These are phyloP conservation scores for Heteromyza rotundicornis DNA, from an alignment of 2,888 invertebrate genomes.

Conservation along the genomic window DNA sequence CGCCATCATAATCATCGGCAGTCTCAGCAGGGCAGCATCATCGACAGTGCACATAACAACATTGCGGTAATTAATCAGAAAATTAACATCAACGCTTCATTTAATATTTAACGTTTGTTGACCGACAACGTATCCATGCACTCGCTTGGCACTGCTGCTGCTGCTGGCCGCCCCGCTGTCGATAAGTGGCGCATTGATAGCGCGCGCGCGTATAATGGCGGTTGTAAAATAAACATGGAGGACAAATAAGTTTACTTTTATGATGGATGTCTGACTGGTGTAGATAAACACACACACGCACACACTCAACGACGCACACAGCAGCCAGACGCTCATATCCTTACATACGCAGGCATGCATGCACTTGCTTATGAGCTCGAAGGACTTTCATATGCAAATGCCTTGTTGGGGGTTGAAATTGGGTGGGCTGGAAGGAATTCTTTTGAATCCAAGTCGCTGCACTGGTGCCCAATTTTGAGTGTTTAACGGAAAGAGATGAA, in stretches of 20 bases:
- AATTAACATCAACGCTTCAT: slow-evolving; percentile 63
- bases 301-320: neutral
- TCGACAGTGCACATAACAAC: slow-evolving; percentile 27
- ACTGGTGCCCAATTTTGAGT: too few species aligned
- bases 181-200: neutral
- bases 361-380: too few species aligned
- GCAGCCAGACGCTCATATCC: too few species aligned
- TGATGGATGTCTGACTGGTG: slow-evolving; percentile 34
- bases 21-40: slow-evolving; percentile 18
- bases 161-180: too few species aligned
- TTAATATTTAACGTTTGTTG: slow-evolving; percentile 59
- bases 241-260: slow-evolving; percentile 35
- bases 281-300: neutral
- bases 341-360: too few species aligned
- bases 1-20: slow-evolving; percentile 5
- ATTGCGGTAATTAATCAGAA: slow-evolving; percentile 62
- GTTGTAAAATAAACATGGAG: slow-evolving; percentile 36
- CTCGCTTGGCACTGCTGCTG: neutral
- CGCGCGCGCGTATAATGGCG: slow-evolving; percentile 33
- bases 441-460: too few species aligned
- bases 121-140: slow-evolving; percentile 26
- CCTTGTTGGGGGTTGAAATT: neutral
- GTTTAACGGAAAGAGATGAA: too few species aligned
- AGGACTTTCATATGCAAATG: neutral
- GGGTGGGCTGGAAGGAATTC: neutral